phyloP scores from a whole-genome alignment of 1,140 invertebrate genomes.

The Zaprionus kolodkinae region DNA sequence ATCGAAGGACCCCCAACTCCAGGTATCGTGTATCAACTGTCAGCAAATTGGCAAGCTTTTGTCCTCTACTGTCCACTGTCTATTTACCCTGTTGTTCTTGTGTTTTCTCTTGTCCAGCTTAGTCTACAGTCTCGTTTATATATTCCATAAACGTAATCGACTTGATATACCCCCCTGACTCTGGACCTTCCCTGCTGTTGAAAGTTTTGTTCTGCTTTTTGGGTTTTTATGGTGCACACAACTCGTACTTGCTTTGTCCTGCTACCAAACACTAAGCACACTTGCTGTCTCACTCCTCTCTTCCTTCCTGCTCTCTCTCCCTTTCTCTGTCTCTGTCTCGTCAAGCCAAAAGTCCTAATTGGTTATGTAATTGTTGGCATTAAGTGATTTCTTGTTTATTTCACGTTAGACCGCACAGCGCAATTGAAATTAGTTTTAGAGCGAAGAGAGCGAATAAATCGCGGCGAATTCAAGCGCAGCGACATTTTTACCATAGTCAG shows the following conservation, averaged over 20 bases:
- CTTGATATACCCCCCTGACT: constrained; percentile 14
- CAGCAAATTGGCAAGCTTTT: constrained; percentile 70
- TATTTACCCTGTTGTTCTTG: constrained; percentile 18
- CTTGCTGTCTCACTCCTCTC: constrained; percentile 27
- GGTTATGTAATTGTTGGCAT: constrained; percentile 77
- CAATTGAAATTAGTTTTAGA: constrained; percentile 58
- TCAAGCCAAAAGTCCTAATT: constrained; percentile 57
- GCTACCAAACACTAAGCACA: constrained; percentile 32
- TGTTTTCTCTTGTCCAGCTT: constrained; percentile 32
- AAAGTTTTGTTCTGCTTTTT: constrained; percentile 46
- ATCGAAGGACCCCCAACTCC: constrained; percentile 49
- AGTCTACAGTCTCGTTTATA: constrained; percentile 34
- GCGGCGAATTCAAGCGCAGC: constrained; percentile 18
- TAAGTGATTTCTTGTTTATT: constrained; percentile 80
- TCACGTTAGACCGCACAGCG: constrained; percentile 51
- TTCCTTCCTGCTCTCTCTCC: neutral
- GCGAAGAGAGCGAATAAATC: constrained; percentile 14
- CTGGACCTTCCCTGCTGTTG: constrained; percentile 3
- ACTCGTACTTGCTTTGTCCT: neutral
- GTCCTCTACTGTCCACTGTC: constrained; percentile 1
- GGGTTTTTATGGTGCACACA: constrained; percentile 38
- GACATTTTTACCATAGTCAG: constrained; percentile 20
- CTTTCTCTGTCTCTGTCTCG: constrained; percentile 23
- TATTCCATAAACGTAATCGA: constrained; percentile 56
- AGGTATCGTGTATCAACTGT: constrained; percentile 72